Evolutionary conservation across 2,888 invertebrate genomes (phyloP).

Genomic region (Parasteatoda lunata): DNA sequence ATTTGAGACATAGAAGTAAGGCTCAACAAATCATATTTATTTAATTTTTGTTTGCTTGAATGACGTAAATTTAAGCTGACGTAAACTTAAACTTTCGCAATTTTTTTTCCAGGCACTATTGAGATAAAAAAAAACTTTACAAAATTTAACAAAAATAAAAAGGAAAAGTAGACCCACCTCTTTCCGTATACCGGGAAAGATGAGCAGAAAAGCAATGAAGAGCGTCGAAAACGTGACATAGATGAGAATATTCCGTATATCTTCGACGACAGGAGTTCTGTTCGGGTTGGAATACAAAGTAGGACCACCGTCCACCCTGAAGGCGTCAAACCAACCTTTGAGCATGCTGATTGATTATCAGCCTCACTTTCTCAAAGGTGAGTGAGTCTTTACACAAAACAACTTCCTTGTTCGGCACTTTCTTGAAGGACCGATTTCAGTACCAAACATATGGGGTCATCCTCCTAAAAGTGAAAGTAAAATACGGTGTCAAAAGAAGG

Average conservation of each 20-base stretch:
- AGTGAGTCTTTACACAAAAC: neutral
- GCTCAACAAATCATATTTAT: too few relatives aligned
- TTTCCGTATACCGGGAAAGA: conserved; percentile 84
- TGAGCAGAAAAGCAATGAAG: conserved; percentile 93
- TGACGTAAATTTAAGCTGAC: too few relatives aligned
- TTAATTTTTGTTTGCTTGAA: too few relatives aligned
- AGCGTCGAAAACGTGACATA: conserved; percentile 90
- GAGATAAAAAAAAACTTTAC: too few relatives aligned
- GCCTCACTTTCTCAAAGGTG: neutral
- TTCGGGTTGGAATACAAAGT: conserved; percentile 96
- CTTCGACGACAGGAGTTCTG: conserved; percentile 95
- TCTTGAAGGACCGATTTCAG: neutral
- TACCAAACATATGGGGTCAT: conserved; percentile 30
- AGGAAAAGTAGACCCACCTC: conserved; percentile 12
- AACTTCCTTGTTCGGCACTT: conserved; percentile 12
- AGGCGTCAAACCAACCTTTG: conserved; percentile 98
- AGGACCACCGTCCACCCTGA: conserved; percentile 96
- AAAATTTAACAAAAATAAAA: too few relatives aligned
- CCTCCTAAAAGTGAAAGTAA: conserved; percentile 27
- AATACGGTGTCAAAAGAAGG: neutral
- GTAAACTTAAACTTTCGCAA: too few relatives aligned
- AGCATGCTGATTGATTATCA: conserved; percentile 76
- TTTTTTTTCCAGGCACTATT: too few relatives aligned
- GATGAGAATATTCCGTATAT: conserved; percentile 89
- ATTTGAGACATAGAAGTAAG: too few relatives aligned